phyloP scores from a whole-genome alignment of 2,888 invertebrate species.

The Stictocephala bisonia region DNA sequence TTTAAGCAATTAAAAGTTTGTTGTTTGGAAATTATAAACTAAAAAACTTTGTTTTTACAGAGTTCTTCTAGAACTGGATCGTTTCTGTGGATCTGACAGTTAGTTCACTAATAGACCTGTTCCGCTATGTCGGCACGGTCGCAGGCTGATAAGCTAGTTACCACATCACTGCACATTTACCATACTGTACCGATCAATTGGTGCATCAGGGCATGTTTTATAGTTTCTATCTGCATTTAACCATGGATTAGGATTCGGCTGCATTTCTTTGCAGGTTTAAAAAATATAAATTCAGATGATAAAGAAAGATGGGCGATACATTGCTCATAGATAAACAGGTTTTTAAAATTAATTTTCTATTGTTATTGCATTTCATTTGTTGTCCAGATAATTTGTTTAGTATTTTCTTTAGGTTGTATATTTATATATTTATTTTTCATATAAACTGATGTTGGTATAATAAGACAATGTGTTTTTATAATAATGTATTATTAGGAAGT shows the following conservation, averaged over 20 bases:
- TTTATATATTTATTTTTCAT: conserved; percentile 19
- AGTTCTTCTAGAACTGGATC: conserved; percentile 91
- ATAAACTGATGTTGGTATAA: too few relatives aligned
- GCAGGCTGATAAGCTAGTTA: conserved; percentile 55
- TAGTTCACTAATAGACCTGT: conserved; percentile 88
- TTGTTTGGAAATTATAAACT: conserved; percentile 52
- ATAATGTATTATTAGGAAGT: too few relatives aligned
- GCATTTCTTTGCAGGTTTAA: not conserved
- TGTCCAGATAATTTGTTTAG: not conserved
- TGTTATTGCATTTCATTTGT: not conserved
- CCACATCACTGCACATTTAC: not conserved
- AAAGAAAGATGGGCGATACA: conserved; percentile 1
- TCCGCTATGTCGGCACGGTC: conserved; percentile 84
- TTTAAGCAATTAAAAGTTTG: conserved; percentile 34
- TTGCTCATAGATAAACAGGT: not conserved
- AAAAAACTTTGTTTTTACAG: conserved; percentile 68
- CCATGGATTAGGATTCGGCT: not conserved
- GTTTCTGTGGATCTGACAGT: conserved; percentile 84
- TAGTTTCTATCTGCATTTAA: not conserved
- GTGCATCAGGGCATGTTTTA: conserved; percentile 30
- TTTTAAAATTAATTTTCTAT: not conserved
- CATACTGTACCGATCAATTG: not conserved
- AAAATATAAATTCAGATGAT: conserved; percentile 5
- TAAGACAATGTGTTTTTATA: too few relatives aligned
- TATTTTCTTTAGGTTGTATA: not conserved